Conservation (phyloP, 2,888 invertebrate species). For the Tetragonisca angustula region DNA sequence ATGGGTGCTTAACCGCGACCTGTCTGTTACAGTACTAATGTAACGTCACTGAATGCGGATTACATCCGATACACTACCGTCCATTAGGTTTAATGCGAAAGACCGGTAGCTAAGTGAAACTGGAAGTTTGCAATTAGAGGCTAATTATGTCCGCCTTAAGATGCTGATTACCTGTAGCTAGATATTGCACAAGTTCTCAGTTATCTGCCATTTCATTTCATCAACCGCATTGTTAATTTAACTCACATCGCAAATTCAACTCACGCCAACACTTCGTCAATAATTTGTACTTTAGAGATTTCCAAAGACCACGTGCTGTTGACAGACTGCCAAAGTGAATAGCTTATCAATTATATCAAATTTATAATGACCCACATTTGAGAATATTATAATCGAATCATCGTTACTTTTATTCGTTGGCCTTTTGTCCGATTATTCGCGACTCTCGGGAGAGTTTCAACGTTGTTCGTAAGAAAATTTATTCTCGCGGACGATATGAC, state of each 20-base stretch:
- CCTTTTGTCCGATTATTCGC: background rate
- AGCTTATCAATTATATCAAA: no score
- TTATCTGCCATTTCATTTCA: background rate
- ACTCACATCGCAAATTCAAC: background rate
- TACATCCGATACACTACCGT: conserved; percentile 53
- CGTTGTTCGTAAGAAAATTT: background rate
- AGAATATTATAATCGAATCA: background rate
- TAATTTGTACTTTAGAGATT: background rate
- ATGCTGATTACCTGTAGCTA: conserved; percentile 21
- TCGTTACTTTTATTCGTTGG: background rate
- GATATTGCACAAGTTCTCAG: conserved; percentile 28
- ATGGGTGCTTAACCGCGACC: conserved; percentile 63
- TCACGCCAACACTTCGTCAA: background rate
- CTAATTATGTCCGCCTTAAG: conserved; percentile 36
- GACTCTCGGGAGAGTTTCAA: background rate
- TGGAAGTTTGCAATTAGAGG: conserved; percentile 61
- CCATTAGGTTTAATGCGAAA: conserved; percentile 53
- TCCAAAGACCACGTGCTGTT: no score
- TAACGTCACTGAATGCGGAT: conserved; percentile 69
- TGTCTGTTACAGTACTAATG: conserved; percentile 75
- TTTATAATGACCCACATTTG: background rate
- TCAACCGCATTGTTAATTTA: background rate
- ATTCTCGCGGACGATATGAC: background rate
- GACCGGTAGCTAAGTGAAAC: conserved; percentile 59
- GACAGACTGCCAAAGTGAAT: no score